Evolutionary conservation across 2,113 vertebrate genomes (phyloP), one percentile per base, ranked within the genome.

Genomic region (Dipodomys merriami): DNA sequence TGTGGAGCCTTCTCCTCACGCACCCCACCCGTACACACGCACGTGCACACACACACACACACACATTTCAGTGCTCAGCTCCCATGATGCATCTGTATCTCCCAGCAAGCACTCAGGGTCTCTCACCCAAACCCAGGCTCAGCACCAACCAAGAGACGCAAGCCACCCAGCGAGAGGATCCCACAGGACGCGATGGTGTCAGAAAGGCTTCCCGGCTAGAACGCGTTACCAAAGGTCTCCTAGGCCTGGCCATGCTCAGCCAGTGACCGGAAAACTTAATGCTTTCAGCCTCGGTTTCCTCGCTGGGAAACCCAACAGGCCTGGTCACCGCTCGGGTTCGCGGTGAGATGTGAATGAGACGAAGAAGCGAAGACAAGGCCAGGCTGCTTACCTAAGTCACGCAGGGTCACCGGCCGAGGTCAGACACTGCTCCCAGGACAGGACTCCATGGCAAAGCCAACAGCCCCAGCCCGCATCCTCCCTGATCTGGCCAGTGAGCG

Each of bases 51-150:
- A 6, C 39, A 39, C 39, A 6, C 39, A 39, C 39, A 39, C 39
- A 39, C 39, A 39, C 39, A 7, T n/a, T 23, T 71, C 11, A 1
- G 22, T 4, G 19, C 57, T 22, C 20, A 25, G 64, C 30, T n/a
- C 73, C 62, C 23, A 6, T 6, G 3, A 0, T 0, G 3, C 27
- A 6, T 22, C 12, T 1, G 3, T 46, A 10, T 7, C 7, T 62
- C 23, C 12, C 1, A 1, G 30, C 18, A 15, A 30, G 53, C 22
- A 19, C 15, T 33, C 49, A 19, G 8, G 13, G 27, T 25, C 23
- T 25, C 60, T 39, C 85, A 27, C 23, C 60, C 49, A 53, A 57
- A 57, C 15, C 12, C 53, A 12, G 69, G 44, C 13, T 49, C 73
- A 49, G 20, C 33, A 39, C 65, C 6, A 13, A 33, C 23, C 29